Conservation (phyloP, 1,140 invertebrate genomes). For the Meloidogyne hapla region DNA sequence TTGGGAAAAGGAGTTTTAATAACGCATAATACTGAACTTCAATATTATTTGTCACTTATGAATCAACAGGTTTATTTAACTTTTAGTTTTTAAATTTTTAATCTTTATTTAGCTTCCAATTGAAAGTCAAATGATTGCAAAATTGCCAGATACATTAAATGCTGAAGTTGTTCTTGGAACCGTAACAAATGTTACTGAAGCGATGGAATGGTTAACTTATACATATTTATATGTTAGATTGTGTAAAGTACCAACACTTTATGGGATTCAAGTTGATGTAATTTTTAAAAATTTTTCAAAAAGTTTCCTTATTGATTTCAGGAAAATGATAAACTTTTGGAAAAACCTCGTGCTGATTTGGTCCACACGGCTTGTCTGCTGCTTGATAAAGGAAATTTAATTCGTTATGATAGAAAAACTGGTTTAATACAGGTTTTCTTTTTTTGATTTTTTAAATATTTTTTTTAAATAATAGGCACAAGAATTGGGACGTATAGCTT, state of each 20-base stretch:
- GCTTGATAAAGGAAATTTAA: constrained; percentile 84
- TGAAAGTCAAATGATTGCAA: constrained; percentile 70
- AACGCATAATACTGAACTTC: constrained; percentile 95
- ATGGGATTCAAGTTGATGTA: constrained; percentile 79
- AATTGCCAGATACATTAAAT: constrained; percentile 91
- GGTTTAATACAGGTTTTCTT: constrained; percentile 83
- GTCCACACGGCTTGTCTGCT: constrained; percentile 91
- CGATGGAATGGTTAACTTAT: constrained; percentile 91
- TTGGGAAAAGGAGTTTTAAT: constrained; percentile 98
- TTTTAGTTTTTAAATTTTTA: constrained; percentile 68
- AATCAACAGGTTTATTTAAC: constrained; percentile 83
- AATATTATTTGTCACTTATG: constrained; percentile 93
- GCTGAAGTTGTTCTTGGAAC: constrained; percentile 95
- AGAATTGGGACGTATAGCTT: constrained; percentile 92
- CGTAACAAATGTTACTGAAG: constrained; percentile 89
- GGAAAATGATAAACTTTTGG: constrained; percentile 75
- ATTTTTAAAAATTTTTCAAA: constrained; percentile 17
- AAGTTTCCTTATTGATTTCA: constrained; percentile 42
- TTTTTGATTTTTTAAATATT: constrained; percentile 22
- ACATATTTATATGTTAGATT: constrained; percentile 89
- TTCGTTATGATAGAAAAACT: constrained; percentile 92
- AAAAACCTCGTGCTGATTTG: constrained; percentile 86
- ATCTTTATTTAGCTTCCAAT: constrained; percentile 66
- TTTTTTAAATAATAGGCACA: constrained; percentile 68
- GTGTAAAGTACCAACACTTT: constrained; percentile 79